Evolutionary conservation across 1,140 invertebrate species (phyloP).

Genomic region (Apocrypta bakeri): DNA sequence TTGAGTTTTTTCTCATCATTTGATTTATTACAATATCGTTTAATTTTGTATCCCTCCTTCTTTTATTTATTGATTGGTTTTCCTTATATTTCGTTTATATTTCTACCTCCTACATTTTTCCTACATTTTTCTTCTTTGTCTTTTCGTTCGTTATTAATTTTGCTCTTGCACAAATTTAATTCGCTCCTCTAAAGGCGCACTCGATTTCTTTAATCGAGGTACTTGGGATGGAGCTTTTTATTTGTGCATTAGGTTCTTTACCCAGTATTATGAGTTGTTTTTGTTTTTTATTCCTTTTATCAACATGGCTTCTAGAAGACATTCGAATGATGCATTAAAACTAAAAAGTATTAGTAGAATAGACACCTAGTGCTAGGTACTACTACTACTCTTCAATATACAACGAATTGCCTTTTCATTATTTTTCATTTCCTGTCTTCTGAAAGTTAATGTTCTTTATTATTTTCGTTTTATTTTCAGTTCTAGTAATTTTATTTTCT

Average conservation of each 20-base stretch:
- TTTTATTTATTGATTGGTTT: slow-evolving; percentile 31
- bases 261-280: background rate
- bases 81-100: slow-evolving; percentile 48
- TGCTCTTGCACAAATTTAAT: slow-evolving; percentile 26
- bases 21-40: background rate
- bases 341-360: background rate
- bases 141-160: slow-evolving; percentile 4
- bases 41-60: slow-evolving; percentile 5
- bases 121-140: slow-evolving; percentile 47
- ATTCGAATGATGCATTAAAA: background rate
- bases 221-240: slow-evolving; percentile 9
- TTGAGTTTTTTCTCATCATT: slow-evolving; percentile 4
- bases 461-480: background rate
- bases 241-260: slow-evolving; percentile 9
- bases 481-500: background rate
- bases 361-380: background rate
- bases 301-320: background rate
- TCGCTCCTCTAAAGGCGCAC: background rate
- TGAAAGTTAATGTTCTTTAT: background rate
- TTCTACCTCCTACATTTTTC: too few relatives aligned
- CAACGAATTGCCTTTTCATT: background rate
- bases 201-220: background rate
- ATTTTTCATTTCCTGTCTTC: slow-evolving; percentile 3
- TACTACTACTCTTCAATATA: background rate
- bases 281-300: background rate